phyloP scores from a whole-genome alignment of 2,113 vertebrate species.

The Lophotis ruficrista region DNA sequence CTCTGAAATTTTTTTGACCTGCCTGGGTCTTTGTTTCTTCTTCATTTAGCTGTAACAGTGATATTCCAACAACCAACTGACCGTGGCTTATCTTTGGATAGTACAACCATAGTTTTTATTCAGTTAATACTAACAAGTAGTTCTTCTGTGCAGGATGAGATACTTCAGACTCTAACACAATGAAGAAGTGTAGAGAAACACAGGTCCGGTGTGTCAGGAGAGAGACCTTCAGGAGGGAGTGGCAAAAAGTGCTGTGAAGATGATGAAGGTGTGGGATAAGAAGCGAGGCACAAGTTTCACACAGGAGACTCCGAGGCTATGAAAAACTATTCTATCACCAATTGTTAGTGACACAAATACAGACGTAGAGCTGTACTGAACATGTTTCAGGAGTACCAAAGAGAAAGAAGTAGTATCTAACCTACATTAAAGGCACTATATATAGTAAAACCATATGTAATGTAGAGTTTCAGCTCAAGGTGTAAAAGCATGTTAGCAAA shows the following conservation, averaged over 20 bases:
- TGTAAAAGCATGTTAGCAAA: neutral
- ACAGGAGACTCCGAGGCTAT: neutral
- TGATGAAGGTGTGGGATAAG: rapidly evolving
- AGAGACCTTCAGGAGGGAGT: neutral
- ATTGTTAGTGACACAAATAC: neutral
- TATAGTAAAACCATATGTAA: neutral
- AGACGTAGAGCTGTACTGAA: neutral
- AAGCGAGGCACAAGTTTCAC: neutral
- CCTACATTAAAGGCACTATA: neutral
- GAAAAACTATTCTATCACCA: neutral
- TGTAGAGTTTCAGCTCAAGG: neutral
- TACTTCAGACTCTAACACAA: neutral
- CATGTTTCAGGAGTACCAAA: neutral
- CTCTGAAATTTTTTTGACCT: neutral
- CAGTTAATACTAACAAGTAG: neutral
- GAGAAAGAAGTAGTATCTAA: neutral
- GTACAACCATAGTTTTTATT: neutral
- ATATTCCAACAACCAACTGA: neutral
- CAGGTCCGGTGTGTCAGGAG: neutral
- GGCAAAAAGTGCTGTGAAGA: neutral
- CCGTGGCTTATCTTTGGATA: neutral
- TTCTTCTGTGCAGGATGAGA: neutral
- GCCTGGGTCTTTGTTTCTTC: neutral
- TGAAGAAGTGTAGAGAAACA: neutral
- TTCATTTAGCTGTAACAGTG: neutral